Conservation (phyloP, 2,113 vertebrate species). For the Opisthocomus hoazin region DNA sequence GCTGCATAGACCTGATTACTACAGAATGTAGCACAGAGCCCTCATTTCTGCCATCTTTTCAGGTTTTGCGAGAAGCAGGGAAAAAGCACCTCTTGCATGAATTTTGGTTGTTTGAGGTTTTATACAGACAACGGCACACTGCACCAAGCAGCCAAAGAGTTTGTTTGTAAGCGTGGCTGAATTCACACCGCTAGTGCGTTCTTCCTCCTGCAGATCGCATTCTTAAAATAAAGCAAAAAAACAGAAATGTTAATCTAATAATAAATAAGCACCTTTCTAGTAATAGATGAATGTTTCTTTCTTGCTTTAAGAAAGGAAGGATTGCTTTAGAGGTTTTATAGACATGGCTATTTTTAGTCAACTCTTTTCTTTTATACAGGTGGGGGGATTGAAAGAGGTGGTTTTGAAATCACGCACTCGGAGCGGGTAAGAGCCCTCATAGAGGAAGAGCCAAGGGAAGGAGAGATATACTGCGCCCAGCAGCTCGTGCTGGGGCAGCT, state of each 20-base stretch:
- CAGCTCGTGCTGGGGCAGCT: not conserved
- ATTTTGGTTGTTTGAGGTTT: not conserved
- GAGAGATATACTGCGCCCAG: not conserved
- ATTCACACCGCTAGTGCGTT: not conserved
- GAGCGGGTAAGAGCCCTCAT: fast-evolving
- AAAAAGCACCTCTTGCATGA: not conserved
- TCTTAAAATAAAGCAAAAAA: not conserved
- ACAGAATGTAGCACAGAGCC: not conserved
- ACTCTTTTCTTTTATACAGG: not conserved
- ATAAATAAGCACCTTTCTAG: not conserved
- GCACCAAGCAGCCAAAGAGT: not conserved
- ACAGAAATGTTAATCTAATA: not conserved
- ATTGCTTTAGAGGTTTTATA: not conserved
- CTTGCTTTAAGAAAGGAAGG: not conserved
- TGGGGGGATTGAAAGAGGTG: not conserved
- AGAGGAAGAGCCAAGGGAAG: not conserved
- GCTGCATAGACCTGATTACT: not conserved
- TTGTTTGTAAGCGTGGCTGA: not conserved
- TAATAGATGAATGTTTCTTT: not conserved
- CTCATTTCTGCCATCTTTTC: not conserved
- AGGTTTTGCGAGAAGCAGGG: not conserved
- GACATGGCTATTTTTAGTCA: not conserved
- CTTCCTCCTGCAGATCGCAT: not conserved
- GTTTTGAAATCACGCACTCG: not conserved
- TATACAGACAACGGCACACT: not conserved